Percentiles rank a stretch among this genome's conserved stretches.
phyloP scores from a whole-genome alignment of 2,888 invertebrate genomes.

The Synergus gifuensis region DNA sequence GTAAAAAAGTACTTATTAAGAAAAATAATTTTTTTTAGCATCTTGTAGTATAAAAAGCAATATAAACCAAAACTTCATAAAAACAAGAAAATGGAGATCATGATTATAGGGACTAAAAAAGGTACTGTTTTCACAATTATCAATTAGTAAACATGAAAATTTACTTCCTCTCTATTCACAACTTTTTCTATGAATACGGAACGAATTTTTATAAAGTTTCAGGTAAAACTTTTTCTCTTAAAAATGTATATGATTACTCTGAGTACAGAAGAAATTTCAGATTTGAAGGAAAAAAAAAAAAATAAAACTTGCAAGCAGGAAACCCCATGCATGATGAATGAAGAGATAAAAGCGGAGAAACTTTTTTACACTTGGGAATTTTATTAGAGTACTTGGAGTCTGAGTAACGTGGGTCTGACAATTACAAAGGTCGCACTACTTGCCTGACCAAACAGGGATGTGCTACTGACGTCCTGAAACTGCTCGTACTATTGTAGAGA shows the following conservation, averaged over 20 bases:
- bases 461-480: not conserved
- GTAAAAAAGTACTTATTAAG: too few relatives aligned
- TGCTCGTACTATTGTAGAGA: not conserved
- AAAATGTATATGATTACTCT: not conserved
- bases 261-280: conserved; percentile 2
- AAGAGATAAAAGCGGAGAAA: conserved; percentile 13
- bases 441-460: not conserved
- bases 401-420: not conserved
- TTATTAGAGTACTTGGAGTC: not conserved
- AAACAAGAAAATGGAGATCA: too few relatives aligned
- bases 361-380: conserved; percentile 10
- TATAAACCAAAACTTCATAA: not conserved
- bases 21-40: too few relatives aligned
- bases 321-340: not conserved
- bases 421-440: conserved; percentile 10
- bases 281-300: not conserved
- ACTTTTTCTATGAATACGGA: conserved; percentile 32
- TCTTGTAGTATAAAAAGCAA: not conserved
- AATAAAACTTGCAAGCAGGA: not conserved
- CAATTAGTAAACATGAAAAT: not conserved
- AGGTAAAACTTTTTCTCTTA: not conserved
- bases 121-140: not conserved
- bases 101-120: not conserved
- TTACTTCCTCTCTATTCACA: not conserved
- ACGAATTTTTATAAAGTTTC: conserved; percentile 1